These are phyloP conservation scores for Hybognathus amarus DNA, from an alignment of 2,797 vertebrate species.

Conservation along the genomic window DNA sequence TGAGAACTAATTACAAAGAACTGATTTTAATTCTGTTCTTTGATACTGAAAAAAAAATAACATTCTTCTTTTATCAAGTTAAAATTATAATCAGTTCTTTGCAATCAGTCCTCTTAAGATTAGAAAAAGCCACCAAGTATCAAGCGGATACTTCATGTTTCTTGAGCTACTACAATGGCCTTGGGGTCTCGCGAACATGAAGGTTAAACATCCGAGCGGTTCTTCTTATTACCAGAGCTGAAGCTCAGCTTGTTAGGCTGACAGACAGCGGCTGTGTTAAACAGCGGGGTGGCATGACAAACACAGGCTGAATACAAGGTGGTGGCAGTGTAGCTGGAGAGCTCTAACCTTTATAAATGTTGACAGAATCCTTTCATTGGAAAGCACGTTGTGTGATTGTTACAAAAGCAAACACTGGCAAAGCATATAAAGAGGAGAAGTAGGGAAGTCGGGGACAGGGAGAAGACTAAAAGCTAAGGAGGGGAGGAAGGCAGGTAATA, in stretches of 20 bases:
- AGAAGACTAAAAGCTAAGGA: conserved; percentile 31
- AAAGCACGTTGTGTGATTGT: conserved; percentile 64
- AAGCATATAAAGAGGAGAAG: background rate
- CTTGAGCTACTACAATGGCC: background rate
- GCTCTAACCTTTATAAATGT: conserved; percentile 73
- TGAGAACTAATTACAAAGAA: no score
- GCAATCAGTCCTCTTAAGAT: background rate
- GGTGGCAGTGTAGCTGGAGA: conserved; percentile 46
- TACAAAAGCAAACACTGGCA: conserved; percentile 58
- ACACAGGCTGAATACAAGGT: conserved; percentile 36
- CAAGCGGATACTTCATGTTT: background rate
- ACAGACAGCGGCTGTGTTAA: conserved; percentile 37
- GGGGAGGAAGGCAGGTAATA: background rate
- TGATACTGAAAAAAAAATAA: no score
- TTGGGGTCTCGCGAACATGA: conserved; percentile 11
- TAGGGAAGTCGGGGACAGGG: background rate
- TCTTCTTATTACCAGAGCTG: background rate
- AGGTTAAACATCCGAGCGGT: conserved; percentile 1
- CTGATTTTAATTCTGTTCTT: no score
- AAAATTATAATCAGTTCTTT: background rate
- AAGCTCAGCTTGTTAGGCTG: conserved; percentile 33
- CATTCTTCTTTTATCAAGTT: no score
- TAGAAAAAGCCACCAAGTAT: background rate
- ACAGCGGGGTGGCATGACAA: conserved; percentile 50
- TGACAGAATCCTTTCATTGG: conserved; percentile 68